A percentile compares a stretch with the other conserved stretches of the same genome.
Conservation (phyloP, 1,140 invertebrate species). For the Tribolium madens region DNA sequence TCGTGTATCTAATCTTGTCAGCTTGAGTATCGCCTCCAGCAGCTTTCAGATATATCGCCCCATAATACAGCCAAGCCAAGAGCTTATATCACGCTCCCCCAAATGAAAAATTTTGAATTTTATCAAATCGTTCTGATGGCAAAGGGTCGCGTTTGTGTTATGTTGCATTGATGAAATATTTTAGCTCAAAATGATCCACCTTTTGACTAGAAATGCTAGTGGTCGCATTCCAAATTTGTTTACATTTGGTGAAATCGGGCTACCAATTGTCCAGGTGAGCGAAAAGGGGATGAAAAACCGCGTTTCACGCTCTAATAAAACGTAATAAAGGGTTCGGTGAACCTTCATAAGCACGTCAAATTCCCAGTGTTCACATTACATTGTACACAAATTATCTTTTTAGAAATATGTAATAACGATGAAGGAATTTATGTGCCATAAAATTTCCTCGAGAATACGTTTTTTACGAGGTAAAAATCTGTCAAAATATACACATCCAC, state of each 20-base stretch:
- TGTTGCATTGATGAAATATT: no score
- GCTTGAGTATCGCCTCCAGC: not conserved
- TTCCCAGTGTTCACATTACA: conserved; percentile 24
- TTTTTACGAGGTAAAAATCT: conserved; percentile 24
- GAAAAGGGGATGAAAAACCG: conserved; percentile 15
- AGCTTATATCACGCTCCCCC: not conserved
- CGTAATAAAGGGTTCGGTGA: conserved; percentile 9
- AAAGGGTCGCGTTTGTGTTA: no score
- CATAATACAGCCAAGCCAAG: not conserved
- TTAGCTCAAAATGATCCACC: no score
- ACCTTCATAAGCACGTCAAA: not conserved
- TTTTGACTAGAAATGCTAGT: not conserved
- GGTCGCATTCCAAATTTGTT: not conserved
- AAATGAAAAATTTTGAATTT: not conserved
- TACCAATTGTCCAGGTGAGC: conserved; percentile 2
- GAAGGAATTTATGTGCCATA: conserved; percentile 24
- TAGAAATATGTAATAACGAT: conserved; percentile 8
- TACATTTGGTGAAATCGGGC: conserved; percentile 11
- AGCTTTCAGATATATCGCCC: not conserved
- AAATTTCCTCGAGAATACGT: conserved; percentile 11
- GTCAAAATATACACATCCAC: conserved; percentile 6
- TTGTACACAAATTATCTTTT: conserved; percentile 24
- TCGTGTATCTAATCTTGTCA: conserved; percentile 24
- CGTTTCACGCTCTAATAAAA: conserved; percentile 32
- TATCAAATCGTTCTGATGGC: no score